A percentile compares a stretch with the other conserved stretches of the same genome.
Conservation (phyloP, 2,888 invertebrate genomes). For the Atethmia centrago region DNA sequence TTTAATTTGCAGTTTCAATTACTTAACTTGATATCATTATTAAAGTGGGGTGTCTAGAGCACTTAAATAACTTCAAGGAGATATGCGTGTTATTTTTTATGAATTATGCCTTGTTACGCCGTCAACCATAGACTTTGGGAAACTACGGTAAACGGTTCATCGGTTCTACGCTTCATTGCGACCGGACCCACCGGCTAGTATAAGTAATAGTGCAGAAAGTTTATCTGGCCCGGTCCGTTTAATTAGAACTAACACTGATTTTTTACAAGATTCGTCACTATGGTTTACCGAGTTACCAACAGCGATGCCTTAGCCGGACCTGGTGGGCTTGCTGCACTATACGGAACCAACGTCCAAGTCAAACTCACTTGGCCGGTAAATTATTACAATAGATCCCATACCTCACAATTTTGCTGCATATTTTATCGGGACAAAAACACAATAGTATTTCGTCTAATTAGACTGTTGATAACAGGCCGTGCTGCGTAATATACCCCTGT, state of each 20-base stretch:
- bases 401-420: neutral
- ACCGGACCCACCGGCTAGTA: neutral
- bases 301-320: neutral
- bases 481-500: neutral
- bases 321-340: neutral
- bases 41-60: neutral
- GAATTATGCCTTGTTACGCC: neutral
- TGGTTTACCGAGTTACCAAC: neutral
- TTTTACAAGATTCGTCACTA: neutral
- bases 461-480: neutral
- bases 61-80: neutral
- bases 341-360: neutral
- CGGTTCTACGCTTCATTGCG: too few species aligned
- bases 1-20: neutral
- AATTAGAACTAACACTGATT: neutral
- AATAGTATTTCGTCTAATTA: constrained; percentile 5
- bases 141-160: neutral
- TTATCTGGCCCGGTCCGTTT: neutral
- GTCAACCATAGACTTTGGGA: neutral
- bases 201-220: neutral
- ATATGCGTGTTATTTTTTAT: neutral
- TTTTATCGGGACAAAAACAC: constrained; percentile 12
- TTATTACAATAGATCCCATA: neutral
- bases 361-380: neutral
- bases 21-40: neutral